These are phyloP conservation scores for Lampris megalopsis DNA, from an alignment of 2,113 vertebrate genomes.

Conservation along the genomic window DNA sequence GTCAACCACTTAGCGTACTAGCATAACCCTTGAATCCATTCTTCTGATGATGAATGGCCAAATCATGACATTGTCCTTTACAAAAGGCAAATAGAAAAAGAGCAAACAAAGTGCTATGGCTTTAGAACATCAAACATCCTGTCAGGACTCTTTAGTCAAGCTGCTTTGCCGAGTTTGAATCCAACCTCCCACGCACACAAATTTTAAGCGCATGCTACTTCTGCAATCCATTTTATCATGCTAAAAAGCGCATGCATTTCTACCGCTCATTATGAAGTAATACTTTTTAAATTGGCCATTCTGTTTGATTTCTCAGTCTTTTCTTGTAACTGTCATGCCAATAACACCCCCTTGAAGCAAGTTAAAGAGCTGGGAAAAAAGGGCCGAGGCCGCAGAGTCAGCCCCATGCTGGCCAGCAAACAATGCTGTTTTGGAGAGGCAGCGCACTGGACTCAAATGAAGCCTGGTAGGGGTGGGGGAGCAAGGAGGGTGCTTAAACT, in stretches of 20 bases:
- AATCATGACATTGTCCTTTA: slow-evolving; percentile 30
- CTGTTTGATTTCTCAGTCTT: slow-evolving; percentile 60
- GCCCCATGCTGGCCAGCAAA: slow-evolving; percentile 82
- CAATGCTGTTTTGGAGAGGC: slow-evolving; percentile 81
- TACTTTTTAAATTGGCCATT: slow-evolving; percentile 72
- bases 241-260: slow-evolving; percentile 5
- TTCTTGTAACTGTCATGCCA: slow-evolving; percentile 76
- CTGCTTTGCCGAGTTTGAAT: slow-evolving; percentile 26
- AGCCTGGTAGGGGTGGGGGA: slow-evolving; percentile 49
- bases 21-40: slow-evolving; percentile 17
- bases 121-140: slow-evolving; percentile 40
- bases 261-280: slow-evolving; percentile 55
- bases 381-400: slow-evolving; percentile 62
- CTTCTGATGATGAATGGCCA: background rate
- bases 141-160: slow-evolving; percentile 19
- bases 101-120: slow-evolving; percentile 36
- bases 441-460: slow-evolving; percentile 71
- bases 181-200: slow-evolving; percentile 42
- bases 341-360: slow-evolving; percentile 74
- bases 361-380: slow-evolving; percentile 68
- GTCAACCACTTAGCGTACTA: slow-evolving; percentile 22
- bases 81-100: slow-evolving; percentile 36
- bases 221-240: slow-evolving; percentile 12
- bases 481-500: slow-evolving; percentile 57
- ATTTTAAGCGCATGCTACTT: background rate